Percentiles rank a stretch among this genome's conserved stretches.
Conservation (phyloP, 92 coral and sea anemone genomes). For the Hydrozoanthus gracilis region DNA sequence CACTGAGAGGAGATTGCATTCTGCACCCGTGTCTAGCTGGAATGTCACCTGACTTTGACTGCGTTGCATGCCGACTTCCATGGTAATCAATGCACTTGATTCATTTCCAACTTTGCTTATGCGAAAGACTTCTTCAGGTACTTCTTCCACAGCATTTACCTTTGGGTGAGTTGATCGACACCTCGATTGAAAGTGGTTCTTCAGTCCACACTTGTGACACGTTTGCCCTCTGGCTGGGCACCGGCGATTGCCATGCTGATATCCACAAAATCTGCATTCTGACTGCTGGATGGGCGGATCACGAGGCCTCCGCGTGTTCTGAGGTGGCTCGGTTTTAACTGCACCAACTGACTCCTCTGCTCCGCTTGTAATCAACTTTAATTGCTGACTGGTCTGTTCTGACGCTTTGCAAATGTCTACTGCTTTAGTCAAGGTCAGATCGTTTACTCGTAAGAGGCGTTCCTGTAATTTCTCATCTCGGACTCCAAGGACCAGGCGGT, state of each 20-base stretch:
- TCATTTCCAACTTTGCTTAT: slow-evolving; percentile 35
- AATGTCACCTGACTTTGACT: slow-evolving; percentile 47
- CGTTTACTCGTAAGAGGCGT: slow-evolving; percentile 58
- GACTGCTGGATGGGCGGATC: slow-evolving; percentile 51
- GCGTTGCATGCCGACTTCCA: slow-evolving; percentile 42
- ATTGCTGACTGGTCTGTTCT: slow-evolving; percentile 64
- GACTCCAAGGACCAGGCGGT: slow-evolving; percentile 58
- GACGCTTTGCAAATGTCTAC: slow-evolving; percentile 65
- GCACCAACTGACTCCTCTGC: slow-evolving; percentile 45
- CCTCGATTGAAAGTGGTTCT: slow-evolving; percentile 46
- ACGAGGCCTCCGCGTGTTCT: slow-evolving; percentile 44
- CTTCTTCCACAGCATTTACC: slow-evolving; percentile 41
- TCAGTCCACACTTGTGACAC: slow-evolving; percentile 54
- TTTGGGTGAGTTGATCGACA: slow-evolving; percentile 49
- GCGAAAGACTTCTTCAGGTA: slow-evolving; percentile 41
- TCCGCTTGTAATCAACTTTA: slow-evolving; percentile 46
- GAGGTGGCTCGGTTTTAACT: slow-evolving; percentile 33
- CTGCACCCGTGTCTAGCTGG: slow-evolving; percentile 56
- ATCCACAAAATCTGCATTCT: slow-evolving; percentile 52
- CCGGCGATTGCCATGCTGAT: slow-evolving; percentile 42
- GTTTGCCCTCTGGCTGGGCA: slow-evolving; percentile 49
- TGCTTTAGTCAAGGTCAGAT: slow-evolving; percentile 65
- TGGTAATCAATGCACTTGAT: slow-evolving; percentile 51
- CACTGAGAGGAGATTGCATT: slow-evolving; percentile 50
- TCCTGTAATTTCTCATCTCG: slow-evolving; percentile 63